phyloP scores from a whole-genome alignment of 2,888 invertebrate species.

The Drosophila neutralis region DNA sequence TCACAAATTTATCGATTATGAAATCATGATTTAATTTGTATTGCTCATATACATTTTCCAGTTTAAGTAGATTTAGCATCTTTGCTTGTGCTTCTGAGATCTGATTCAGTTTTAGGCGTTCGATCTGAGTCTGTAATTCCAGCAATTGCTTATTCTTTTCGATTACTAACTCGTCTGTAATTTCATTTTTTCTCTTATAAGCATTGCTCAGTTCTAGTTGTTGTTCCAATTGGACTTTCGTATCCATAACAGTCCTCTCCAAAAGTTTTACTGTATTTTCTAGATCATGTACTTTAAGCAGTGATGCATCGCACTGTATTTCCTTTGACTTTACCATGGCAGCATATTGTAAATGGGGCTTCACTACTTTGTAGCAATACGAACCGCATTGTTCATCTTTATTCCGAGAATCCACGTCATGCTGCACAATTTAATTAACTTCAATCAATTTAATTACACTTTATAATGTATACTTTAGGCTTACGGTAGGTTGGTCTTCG shows the following conservation, averaged over 20 bases:
- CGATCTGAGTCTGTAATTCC: neutral
- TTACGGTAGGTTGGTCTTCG: neutral
- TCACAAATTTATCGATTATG: neutral
- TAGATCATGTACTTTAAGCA: neutral
- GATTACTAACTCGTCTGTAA: slow-evolving; percentile 2
- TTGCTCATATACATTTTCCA: neutral
- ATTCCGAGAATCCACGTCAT: neutral
- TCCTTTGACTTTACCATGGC: slow-evolving; percentile 8
- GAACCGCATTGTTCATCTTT: neutral
- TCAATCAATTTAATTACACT: neutral
- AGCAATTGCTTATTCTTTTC: neutral
- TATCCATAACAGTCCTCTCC: neutral
- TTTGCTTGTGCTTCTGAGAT: too few species aligned
- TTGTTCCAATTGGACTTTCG: slow-evolving; percentile 4
- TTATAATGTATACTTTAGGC: neutral
- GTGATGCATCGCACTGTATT: slow-evolving; percentile 1
- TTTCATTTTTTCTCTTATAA: neutral
- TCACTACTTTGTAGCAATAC: neutral
- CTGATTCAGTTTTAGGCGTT: neutral
- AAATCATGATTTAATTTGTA: neutral
- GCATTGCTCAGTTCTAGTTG: neutral
- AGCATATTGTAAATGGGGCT: neutral
- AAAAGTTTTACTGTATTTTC: slow-evolving; percentile 1
- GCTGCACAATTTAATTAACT: neutral
- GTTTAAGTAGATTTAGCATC: neutral